Evolutionary conservation across 2,888 invertebrate genomes (phyloP), one percentile per base, ranked within the genome.

Genomic region (Eucera pruinosa): DNA sequence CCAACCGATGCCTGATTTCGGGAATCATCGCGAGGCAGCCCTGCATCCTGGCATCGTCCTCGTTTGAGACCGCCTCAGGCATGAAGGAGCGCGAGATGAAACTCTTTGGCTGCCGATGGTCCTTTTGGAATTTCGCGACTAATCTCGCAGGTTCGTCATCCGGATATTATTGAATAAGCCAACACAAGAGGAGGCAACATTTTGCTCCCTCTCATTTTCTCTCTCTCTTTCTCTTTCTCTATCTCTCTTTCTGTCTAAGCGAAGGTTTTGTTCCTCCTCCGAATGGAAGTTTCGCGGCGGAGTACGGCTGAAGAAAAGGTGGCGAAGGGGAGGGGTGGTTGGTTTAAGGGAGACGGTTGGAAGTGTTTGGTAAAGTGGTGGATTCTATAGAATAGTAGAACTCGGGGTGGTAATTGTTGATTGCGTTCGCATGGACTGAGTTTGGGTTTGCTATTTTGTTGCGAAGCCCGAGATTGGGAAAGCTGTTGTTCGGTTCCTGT

Each of bases 1-100:
- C 74, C 68, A 43, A 67, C 70, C 76, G 72, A 67, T 81, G 81
- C 54, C 61, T 69, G 81, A 71, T 68, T 75, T 80, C 60, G 55
- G 67, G 65, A 81, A 80, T 74, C 80, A 54, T 77, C 73, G 69
- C 79, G 81, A 83, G 84, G 80, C 82, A 83, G 84, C 74, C 83
- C 80, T 27, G 36, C 61, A 74, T 86, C 47, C 81, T 86, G 50
- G 86, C 81, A 5, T 65, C 65, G 20, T 86, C 84, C 75, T 85
- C 86, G 66, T 57, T 74, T 93, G 93, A 93, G 90, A 93, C 93
- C 91, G 93, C 92, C 85, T 91, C 93, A 90, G 93, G 93, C 88
- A 93, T 93, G 93, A 93, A 93, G 91, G 93, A 93, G 82, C 93
- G 93, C 89, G 93, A 93, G 89, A 93, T 93, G 93, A 93, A 93